These are phyloP conservation scores for Chrysodeixis includens DNA, from an alignment of 2,888 invertebrate genomes.

Conservation along the genomic window DNA sequence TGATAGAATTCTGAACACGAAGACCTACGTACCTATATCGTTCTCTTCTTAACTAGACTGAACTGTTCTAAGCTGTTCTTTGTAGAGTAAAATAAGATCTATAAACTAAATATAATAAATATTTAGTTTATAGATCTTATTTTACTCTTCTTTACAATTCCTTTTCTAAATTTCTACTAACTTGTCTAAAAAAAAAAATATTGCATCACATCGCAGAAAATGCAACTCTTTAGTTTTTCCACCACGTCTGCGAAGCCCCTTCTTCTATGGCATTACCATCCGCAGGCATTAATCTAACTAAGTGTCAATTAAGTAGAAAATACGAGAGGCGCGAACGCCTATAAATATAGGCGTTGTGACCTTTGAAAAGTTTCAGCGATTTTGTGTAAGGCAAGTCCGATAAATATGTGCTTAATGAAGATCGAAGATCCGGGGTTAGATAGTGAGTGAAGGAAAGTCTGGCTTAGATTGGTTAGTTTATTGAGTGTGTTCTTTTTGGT, in stretches of 20 bases:
- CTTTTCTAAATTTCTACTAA: too few relatives aligned
- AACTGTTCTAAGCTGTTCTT: too few relatives aligned
- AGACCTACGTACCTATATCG: too few relatives aligned
- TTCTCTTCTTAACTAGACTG: too few relatives aligned
- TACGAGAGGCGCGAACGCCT: constrained; percentile 65
- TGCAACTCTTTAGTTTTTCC: constrained; percentile 20
- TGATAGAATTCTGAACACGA: too few relatives aligned
- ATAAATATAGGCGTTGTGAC: constrained; percentile 64
- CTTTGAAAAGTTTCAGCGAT: constrained; percentile 56
- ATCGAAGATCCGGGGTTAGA: constrained; percentile 38
- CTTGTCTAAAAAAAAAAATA: too few relatives aligned
- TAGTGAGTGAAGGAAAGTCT: constrained; percentile 17
- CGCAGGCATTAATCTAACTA: constrained; percentile 71
- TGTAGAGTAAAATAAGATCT: too few relatives aligned
- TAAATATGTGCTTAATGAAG: constrained; percentile 52
- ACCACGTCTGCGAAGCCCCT: constrained; percentile 24
- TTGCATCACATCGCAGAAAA: not conserved
- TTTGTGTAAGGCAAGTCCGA: constrained; percentile 31
- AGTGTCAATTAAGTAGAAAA: constrained; percentile 76
- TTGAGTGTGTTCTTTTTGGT: too few relatives aligned
- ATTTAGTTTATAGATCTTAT: too few relatives aligned
- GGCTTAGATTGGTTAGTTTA: not conserved
- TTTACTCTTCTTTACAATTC: too few relatives aligned
- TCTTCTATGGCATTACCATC: constrained; percentile 59
- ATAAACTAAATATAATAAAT: too few relatives aligned